Conservation (phyloP, 2,797 vertebrate species). For the Aeoliscus strigatus region DNA sequence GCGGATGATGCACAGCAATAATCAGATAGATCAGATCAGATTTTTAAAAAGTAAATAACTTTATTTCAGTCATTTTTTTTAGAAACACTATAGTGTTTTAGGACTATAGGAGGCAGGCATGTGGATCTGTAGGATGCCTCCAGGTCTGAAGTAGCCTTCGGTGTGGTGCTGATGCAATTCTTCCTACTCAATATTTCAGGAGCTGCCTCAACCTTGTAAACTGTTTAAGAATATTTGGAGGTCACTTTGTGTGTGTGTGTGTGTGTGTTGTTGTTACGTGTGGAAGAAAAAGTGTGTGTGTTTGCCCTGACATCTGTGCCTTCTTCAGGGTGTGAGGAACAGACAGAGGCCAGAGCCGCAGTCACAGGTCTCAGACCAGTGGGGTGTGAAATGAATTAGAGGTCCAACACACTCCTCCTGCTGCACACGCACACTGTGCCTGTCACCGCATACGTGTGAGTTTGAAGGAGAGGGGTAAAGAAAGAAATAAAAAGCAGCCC, state of each 20-base stretch:
- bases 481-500: conserved; percentile 8
- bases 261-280: too few relatives aligned
- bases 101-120: conserved; percentile 1
- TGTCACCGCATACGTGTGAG: conserved; percentile 4
- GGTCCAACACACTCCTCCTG: conserved; percentile 47
- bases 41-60: too few relatives aligned
- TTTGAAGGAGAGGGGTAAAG: conserved; percentile 1
- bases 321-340: conserved; percentile 59
- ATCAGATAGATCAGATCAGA: too few relatives aligned
- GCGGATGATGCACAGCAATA: conserved; percentile 10
- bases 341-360: conserved; percentile 65
- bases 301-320: conserved; percentile 65
- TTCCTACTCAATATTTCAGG: conserved; percentile 57
- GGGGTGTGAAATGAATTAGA: conserved; percentile 74
- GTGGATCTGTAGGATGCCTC: conserved; percentile 20
- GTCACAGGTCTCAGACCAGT: conserved; percentile 72
- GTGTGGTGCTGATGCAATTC: conserved; percentile 35
- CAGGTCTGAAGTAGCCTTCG: conserved; percentile 16
- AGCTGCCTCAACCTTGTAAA: conserved; percentile 35
- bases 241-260: conserved; percentile 33
- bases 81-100: conserved; percentile 1
- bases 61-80: conserved; percentile 5
- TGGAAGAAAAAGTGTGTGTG: too few relatives aligned
- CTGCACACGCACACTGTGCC: conserved; percentile 24
- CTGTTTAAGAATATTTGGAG: conserved; percentile 48